Conservation (phyloP, 2,888 invertebrate genomes). For the Nephrotoma flavescens region DNA sequence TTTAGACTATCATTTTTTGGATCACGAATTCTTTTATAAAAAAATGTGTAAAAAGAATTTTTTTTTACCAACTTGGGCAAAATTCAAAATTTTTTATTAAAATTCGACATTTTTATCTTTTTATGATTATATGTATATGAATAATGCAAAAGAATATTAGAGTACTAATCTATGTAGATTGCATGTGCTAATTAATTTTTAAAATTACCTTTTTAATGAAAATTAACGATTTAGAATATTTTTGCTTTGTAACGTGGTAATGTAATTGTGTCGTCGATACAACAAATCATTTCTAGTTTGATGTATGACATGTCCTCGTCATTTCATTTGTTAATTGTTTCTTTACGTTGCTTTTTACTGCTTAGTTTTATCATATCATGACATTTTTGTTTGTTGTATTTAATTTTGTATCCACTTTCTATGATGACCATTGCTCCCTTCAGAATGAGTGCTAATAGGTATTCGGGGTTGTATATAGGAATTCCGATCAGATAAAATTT, state of each 20-base stretch:
- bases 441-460: too few relatives aligned
- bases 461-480: too few relatives aligned
- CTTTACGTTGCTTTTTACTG: too few relatives aligned
- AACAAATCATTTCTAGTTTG: too few relatives aligned
- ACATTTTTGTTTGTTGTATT: too few relatives aligned
- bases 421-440: too few relatives aligned
- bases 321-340: too few relatives aligned
- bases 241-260: too few relatives aligned
- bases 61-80: background rate
- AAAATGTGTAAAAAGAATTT: background rate
- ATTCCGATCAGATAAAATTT: too few relatives aligned
- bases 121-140: background rate
- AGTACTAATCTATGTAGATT: background rate
- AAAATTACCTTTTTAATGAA: background rate
- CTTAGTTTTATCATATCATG: too few relatives aligned
- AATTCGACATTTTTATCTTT: background rate
- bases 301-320: too few relatives aligned
- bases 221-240: background rate
- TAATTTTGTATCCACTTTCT: too few relatives aligned
- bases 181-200: background rate
- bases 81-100: background rate
- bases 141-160: background rate
- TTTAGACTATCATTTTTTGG: background rate
- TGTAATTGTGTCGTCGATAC: background rate
- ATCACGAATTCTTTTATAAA: slow-evolving; percentile 1